These are phyloP conservation scores for Trematomus bernacchii DNA, from an alignment of 2,797 vertebrate species.

Conservation along the genomic window DNA sequence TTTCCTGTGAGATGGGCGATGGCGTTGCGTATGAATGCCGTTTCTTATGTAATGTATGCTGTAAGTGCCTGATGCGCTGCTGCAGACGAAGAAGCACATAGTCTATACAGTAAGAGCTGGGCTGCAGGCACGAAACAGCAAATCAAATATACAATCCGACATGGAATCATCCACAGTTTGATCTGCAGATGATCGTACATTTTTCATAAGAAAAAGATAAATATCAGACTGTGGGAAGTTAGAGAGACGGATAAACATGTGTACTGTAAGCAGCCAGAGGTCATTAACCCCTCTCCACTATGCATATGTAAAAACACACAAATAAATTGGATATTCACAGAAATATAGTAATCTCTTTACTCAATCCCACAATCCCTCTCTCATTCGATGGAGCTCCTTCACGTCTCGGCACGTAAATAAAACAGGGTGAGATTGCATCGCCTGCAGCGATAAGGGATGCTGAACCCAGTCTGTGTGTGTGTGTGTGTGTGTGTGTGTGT, in stretches of 20 bases:
- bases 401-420: conserved; percentile 73
- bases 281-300: conserved; percentile 50
- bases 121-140: conserved; percentile 9
- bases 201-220: conserved; percentile 32
- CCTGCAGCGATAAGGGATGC: conserved; percentile 67
- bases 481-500: not conserved
- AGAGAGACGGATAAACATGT: conserved; percentile 20
- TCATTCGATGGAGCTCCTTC: conserved; percentile 10
- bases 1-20: conserved; percentile 4
- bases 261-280: conserved; percentile 24
- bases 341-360: conserved; percentile 50
- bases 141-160: conserved; percentile 22
- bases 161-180: conserved; percentile 2
- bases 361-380: conserved; percentile 32
- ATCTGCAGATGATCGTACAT: conserved; percentile 22
- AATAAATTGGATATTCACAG: conserved; percentile 19
- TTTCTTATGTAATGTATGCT: conserved; percentile 48
- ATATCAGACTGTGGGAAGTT: conserved; percentile 9
- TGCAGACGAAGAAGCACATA: conserved; percentile 22
- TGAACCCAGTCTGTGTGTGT: conserved; percentile 32
- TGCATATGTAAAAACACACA: conserved; percentile 35
- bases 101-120: conserved; percentile 28
- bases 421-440: conserved; percentile 63
- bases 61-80: conserved; percentile 30
- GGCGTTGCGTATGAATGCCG: not conserved